A percentile compares a stretch with the other conserved stretches of the same genome.
These are phyloP conservation scores for Lycia hirtaria DNA, from an alignment of 2,888 invertebrate species.

Conservation along the genomic window DNA sequence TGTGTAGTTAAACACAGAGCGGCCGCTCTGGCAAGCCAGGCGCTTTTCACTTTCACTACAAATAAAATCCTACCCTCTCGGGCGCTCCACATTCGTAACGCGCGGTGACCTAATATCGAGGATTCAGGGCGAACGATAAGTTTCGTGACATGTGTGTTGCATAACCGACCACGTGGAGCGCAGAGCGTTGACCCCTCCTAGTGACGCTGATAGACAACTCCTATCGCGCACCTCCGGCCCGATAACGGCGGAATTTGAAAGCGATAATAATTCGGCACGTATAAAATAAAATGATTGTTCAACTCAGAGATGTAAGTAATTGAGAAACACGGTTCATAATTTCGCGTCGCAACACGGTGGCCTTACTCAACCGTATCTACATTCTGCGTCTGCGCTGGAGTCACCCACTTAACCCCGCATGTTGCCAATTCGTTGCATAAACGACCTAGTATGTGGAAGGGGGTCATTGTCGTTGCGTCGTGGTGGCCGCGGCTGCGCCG, in stretches of 20 bases:
- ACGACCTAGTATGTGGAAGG: conserved; percentile 78
- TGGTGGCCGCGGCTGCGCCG: conserved; percentile 47
- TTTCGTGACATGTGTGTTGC: conserved; percentile 57
- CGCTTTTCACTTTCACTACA: conserved; percentile 65
- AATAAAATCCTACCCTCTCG: conserved; percentile 49
- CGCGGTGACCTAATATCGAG: conserved; percentile 50
- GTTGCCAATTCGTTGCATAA: conserved; percentile 79
- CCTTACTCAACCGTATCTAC: conserved; percentile 71
- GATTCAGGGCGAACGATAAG: conserved; percentile 50
- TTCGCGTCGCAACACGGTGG: conserved; percentile 51
- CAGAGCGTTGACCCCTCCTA: conserved; percentile 71
- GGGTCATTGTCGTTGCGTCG: conserved; percentile 79
- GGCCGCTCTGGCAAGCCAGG: conserved; percentile 52
- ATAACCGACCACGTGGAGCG: conserved; percentile 71
- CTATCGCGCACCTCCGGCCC: conserved; percentile 66
- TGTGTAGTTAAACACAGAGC: conserved; percentile 47
- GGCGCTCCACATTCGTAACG: conserved; percentile 40
- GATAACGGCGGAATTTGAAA: conserved; percentile 64
- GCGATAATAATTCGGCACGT: conserved; percentile 62
- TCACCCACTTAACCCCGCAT: conserved; percentile 66
- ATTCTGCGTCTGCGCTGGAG: conserved; percentile 62
- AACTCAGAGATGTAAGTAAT: conserved; percentile 39
- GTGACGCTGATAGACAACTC: conserved; percentile 66
- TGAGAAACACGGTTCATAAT: conserved; percentile 42
- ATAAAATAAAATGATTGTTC: conserved; percentile 49